Base-by-base conservation (phyloP, 2,888 invertebrate genomes). In the Siphonodentalium dalli region DNA sequence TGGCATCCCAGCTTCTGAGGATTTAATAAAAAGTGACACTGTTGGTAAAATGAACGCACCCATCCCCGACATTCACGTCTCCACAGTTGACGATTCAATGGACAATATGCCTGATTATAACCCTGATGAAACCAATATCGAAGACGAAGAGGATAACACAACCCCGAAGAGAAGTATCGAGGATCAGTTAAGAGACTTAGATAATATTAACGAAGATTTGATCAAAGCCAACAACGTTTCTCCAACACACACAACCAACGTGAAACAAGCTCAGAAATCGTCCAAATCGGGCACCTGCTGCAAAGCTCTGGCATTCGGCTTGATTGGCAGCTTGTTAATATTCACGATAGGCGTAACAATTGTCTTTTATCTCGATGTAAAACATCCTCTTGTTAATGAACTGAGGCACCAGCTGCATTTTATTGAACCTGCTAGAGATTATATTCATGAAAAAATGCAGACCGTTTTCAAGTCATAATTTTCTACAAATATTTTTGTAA, bases 111-210 rank as follows among this genome's bases (percentile, higher is more conserved):
- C 52, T 5, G 37, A 44, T 11, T 57, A 57, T 43, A 52, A 57
- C 20, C 57, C 57, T 21, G 48, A 57, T 34, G 40, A 48, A 27
- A 57, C 48, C 26, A 42, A 52, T 23, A 38, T 45, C 28, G 65
- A 64, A 2, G 59, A 68, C 18, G 70, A 70, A 11, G 65, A 64
- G 39, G 63, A 59, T 5, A 61, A 58, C 20, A 51, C 41, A 7
- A 54, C 55, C 2, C 29, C 53, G 7, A 73, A 71, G 38, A 53
- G 61, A 9, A 66, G 67, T 21, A 56, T 75, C 42, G 74, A 75
- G 38, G 72, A 73, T n/a, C 72, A 75, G 61, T 63, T 75, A 13
- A 61, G 63, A 44, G 65, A 69, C 35, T 54, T 75, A 46, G 74
- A 75, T 40, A n/a, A n/a, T n/a, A n/a, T n/a, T n/a, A n/a, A n/a